Percentiles rank a stretch among this genome's conserved stretches.
phyloP scores from a whole-genome alignment of 2,888 invertebrate species.

The Smittia aterrima region DNA sequence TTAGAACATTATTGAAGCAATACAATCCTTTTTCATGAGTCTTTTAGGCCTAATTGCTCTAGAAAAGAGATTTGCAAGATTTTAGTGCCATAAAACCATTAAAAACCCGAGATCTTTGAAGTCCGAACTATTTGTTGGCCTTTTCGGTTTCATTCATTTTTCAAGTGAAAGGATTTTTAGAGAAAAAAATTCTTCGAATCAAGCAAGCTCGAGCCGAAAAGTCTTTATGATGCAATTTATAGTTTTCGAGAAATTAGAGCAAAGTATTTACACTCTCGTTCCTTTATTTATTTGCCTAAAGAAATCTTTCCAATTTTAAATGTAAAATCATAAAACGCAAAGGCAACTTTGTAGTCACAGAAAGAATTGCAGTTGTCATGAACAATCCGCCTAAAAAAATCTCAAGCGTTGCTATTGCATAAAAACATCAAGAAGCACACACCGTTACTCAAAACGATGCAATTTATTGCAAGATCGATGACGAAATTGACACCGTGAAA shows the following conservation, averaged over 20 bases:
- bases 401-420: neutral
- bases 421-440: neutral
- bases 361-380: neutral
- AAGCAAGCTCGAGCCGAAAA: constrained; percentile 12
- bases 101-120: constrained; percentile 11
- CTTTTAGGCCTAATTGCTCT: neutral
- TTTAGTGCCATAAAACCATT: constrained; percentile 28
- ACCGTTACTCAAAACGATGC: neutral
- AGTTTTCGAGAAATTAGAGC: neutral
- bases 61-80: neutral
- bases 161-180: neutral
- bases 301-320: too few relatives aligned
- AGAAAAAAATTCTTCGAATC: neutral
- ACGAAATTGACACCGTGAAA: constrained; percentile 16
- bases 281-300: too few relatives aligned
- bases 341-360: too few relatives aligned
- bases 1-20: constrained; percentile 16
- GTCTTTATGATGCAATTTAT: constrained; percentile 32
- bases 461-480: constrained; percentile 8
- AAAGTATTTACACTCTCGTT: too few relatives aligned
- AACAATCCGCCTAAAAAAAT: neutral
- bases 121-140: constrained; percentile 26
- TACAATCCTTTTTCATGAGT: neutral
- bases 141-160: constrained; percentile 38
- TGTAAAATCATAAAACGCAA: too few relatives aligned